Conservation (phyloP, 2,113 vertebrate species). For the Oriolus oriolus region DNA sequence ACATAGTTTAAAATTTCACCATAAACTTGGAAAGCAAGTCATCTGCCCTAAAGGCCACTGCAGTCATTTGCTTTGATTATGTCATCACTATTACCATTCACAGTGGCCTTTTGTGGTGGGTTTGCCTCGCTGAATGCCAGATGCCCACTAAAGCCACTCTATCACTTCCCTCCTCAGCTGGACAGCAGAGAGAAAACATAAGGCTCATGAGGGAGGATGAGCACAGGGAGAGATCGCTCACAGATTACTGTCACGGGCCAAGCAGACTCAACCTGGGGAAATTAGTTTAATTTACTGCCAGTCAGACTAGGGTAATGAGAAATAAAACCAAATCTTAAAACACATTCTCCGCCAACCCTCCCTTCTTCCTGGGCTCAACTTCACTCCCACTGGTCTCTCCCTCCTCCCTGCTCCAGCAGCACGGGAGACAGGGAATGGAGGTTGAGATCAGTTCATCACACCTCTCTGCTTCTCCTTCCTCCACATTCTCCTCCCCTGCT, state of each 20-base stretch:
- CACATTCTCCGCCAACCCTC: not conserved
- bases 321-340: not conserved
- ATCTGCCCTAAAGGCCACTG: not conserved
- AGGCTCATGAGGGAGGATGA: not conserved
- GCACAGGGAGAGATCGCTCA: not conserved
- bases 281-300: not conserved
- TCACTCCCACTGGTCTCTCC: not conserved
- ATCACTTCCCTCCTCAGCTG: not conserved
- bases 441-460: not conserved
- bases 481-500: not conserved
- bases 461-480: not conserved
- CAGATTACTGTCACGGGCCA: not conserved
- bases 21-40: not conserved
- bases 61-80: not conserved
- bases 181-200: not conserved
- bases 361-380: not conserved
- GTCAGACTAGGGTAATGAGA: not conserved
- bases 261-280: not conserved
- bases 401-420: not conserved
- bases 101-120: not conserved
- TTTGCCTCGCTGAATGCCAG: not conserved
- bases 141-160: not conserved
- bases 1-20: not conserved
- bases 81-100: not conserved
- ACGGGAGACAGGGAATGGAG: not conserved